These are phyloP conservation scores for Sebastes kiyomatsui DNA, from an alignment of 2,797 vertebrate species.

Conservation along the genomic window DNA sequence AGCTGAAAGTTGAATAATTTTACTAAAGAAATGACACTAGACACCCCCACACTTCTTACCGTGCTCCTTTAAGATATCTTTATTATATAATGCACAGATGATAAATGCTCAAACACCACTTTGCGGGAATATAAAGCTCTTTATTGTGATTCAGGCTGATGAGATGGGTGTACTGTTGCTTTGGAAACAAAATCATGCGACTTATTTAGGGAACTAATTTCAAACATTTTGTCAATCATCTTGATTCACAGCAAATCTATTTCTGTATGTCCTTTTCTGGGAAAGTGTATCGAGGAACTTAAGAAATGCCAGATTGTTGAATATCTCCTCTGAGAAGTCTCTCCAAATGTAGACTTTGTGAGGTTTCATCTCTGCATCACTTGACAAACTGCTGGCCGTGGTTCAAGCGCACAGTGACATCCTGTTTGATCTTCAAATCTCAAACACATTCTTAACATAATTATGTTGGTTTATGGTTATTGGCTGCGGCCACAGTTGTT, in stretches of 20 bases:
- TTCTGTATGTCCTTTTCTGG: conserved; percentile 21
- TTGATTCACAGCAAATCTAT: conserved; percentile 41
- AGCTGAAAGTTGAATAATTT: conserved; percentile 11
- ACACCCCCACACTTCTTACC: not conserved
- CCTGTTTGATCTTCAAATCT: conserved; percentile 71
- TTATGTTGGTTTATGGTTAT: conserved; percentile 74
- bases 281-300: conserved; percentile 7
- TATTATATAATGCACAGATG: not conserved
- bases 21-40: not conserved
- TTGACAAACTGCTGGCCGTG: conserved; percentile 45
- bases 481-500: conserved; percentile 55
- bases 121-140: not conserved
- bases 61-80: not conserved
- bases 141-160: not conserved
- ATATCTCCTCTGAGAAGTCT: conserved; percentile 27
- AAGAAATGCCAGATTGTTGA: conserved; percentile 25
- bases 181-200: conserved; percentile 6
- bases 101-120: conserved; percentile 7
- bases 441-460: conserved; percentile 69
- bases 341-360: conserved; percentile 31
- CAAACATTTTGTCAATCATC: conserved; percentile 35
- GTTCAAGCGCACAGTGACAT: conserved; percentile 68
- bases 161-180: not conserved
- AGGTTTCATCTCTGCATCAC: conserved; percentile 42
- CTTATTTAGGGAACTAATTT: conserved; percentile 9